Percentiles rank a stretch among this genome's conserved stretches.
Conservation (phyloP, 2,888 invertebrate species). For the Erynnis tages region DNA sequence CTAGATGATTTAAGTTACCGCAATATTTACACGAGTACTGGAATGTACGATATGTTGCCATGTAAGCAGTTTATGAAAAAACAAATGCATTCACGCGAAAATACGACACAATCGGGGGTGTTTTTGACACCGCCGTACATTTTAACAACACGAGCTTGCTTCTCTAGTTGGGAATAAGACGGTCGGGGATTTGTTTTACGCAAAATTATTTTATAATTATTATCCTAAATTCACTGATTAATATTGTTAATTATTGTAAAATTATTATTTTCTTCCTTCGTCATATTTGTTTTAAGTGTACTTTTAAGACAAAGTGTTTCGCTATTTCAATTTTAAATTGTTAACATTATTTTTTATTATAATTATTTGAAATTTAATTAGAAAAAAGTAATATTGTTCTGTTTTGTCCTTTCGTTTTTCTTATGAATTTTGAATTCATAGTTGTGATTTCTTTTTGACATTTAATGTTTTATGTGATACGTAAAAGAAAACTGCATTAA, state of each 20-base stretch:
- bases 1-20: conserved; percentile 13
- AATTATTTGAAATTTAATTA: conserved; percentile 38
- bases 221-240: neutral
- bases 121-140: no score
- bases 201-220: neutral
- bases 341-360: conserved; percentile 45
- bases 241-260: conserved; percentile 1
- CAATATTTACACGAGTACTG: neutral
- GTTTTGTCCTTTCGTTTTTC: conserved; percentile 69
- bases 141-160: no score
- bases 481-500: conserved; percentile 76
- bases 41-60: conserved; percentile 4
- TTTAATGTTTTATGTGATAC: conserved; percentile 82
- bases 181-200: conserved; percentile 7
- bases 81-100: no score
- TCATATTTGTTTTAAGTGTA: conserved; percentile 40
- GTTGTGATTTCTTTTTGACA: conserved; percentile 81
- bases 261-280: conserved; percentile 30
- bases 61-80: neutral
- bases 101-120: no score
- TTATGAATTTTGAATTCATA: conserved; percentile 82
- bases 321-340: conserved; percentile 45
- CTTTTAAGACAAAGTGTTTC: conserved; percentile 43
- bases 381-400: conserved; percentile 56
- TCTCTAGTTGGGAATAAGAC: conserved; percentile 14